phyloP scores from a whole-genome alignment of 1,140 invertebrate genomes.

The Ptiloglossa arizonensis region DNA sequence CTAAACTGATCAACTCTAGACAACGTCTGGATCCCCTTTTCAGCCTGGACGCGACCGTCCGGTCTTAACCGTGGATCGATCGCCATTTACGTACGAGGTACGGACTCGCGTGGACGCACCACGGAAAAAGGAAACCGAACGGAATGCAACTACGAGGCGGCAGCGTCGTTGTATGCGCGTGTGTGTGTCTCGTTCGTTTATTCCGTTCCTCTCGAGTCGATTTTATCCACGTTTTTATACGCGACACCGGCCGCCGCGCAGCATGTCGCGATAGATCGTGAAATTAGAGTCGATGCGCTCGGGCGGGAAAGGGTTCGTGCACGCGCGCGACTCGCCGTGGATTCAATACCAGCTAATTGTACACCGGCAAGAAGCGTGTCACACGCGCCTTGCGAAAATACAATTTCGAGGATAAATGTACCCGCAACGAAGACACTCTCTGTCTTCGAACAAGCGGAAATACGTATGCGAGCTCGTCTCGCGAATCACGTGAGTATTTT shows the following conservation, averaged over 20 bases:
- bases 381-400: background rate
- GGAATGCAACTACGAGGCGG: slow-evolving; percentile 39
- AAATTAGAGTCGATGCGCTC: slow-evolving; percentile 12
- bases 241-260: background rate
- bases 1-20: slow-evolving; percentile 81
- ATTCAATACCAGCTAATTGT: background rate
- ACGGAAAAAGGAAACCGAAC: slow-evolving; percentile 10
- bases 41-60: background rate
- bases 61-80: background rate
- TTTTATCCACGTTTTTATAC: slow-evolving; percentile 4
- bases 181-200: background rate
- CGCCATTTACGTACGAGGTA: slow-evolving; percentile 43
- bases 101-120: slow-evolving; percentile 5
- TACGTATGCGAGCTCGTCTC: background rate
- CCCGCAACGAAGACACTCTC: too few species aligned
- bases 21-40: slow-evolving; percentile 41
- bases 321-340: background rate
- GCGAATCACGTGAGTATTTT: too few species aligned
- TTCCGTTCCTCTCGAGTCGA: background rate
- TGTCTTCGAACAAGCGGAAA: background rate
- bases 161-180: too few species aligned
- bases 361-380: background rate
- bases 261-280: slow-evolving; percentile 2
- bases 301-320: background rate
- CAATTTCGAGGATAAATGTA: background rate